Conservation (phyloP, 2,797 vertebrate genomes). For the Emys orbicularis region DNA sequence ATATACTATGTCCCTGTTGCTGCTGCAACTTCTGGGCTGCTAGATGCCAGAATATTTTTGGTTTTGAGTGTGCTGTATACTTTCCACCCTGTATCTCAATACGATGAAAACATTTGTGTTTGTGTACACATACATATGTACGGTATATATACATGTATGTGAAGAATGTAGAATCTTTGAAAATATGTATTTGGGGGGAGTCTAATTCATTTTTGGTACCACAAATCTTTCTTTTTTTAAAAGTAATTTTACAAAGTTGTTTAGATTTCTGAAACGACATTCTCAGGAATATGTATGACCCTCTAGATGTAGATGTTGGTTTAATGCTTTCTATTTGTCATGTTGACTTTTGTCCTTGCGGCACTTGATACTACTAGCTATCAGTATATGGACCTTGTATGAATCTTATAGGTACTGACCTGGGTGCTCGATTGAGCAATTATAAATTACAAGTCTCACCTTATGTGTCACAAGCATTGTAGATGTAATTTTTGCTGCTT, state of each 20-base stretch:
- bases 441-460: neutral
- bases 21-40: neutral
- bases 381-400: neutral
- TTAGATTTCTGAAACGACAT: neutral
- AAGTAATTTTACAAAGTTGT: neutral
- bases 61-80: neutral
- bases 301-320: fast-evolving
- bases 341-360: neutral
- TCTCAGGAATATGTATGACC: neutral
- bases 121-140: no score
- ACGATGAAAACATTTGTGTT: neutral
- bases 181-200: neutral
- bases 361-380: neutral
- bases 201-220: neutral
- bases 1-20: neutral
- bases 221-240: neutral
- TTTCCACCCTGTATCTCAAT: neutral
- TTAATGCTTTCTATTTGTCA: neutral
- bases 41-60: neutral
- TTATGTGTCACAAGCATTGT: fast-evolving
- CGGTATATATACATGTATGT: neutral
- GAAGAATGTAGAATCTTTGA: neutral
- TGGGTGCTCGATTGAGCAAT: neutral
- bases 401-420: neutral
- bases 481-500: neutral